A percentile compares a stretch with the other conserved stretches of the same genome.
Evolutionary conservation across 2,888 invertebrate species (phyloP).

Genomic region (Ommatoiulus sabulosus): DNA sequence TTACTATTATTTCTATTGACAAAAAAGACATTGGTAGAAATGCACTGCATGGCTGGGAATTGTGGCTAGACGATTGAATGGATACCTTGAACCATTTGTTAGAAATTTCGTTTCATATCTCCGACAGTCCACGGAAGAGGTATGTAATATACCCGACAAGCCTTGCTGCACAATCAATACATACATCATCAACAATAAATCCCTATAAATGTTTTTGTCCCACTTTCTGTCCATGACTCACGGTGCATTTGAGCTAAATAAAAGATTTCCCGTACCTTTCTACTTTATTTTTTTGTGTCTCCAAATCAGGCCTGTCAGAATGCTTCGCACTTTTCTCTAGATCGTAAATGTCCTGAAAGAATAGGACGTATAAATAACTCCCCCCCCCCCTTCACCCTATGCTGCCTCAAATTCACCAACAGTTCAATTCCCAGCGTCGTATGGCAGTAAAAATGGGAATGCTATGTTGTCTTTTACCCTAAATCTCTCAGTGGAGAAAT

Average conservation of each 20-base stretch:
- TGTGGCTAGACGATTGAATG: not conserved
- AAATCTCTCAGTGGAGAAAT: not conserved
- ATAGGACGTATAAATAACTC: not conserved
- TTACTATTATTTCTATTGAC: too few species aligned
- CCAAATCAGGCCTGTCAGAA: slow-evolving; percentile 7
- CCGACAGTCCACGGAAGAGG: not conserved
- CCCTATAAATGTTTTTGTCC: not conserved
- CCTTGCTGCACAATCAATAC: not conserved
- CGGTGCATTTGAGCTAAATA: not conserved
- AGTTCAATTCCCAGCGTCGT: not conserved
- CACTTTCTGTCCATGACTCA: not conserved
- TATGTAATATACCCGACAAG: not conserved
- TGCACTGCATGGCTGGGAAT: not conserved
- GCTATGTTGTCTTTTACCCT: not conserved
- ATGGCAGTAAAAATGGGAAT: not conserved
- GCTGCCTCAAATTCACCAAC: not conserved
- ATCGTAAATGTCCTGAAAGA: slow-evolving; percentile 6
- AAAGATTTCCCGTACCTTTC: not conserved
- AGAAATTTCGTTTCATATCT: not conserved
- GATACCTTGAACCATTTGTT: not conserved
- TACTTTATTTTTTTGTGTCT: slow-evolving; percentile 1
- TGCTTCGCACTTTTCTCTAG: not conserved
- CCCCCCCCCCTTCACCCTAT: not conserved
- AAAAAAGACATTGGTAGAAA: too few species aligned
- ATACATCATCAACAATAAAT: not conserved